phyloP scores from a whole-genome alignment of 1,140 invertebrate species.

The Pantala flavescens region DNA sequence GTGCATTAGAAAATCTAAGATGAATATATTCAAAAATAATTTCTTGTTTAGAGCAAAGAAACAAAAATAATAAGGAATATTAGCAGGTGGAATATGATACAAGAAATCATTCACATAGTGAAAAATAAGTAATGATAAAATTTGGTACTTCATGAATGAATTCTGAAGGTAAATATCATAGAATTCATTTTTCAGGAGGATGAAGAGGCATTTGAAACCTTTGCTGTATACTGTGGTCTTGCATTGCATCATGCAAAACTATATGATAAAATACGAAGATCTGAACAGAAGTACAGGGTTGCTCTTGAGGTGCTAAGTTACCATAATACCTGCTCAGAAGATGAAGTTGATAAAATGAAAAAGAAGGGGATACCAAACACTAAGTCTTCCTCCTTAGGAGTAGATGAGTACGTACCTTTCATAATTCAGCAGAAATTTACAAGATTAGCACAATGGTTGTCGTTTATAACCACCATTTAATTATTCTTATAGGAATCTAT shows the following conservation, averaged over 20 bases:
- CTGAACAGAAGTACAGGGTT: slow-evolving; percentile 74
- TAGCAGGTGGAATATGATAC: no score
- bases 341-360: slow-evolving; percentile 43
- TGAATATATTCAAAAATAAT: not conserved
- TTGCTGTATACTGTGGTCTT: slow-evolving; percentile 74
- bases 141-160: no score
- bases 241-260: slow-evolving; percentile 75
- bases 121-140: no score
- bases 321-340: slow-evolving; percentile 64
- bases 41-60: not conserved
- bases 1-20: no score
- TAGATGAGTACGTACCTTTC: not conserved
- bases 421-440: no score
- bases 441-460: no score
- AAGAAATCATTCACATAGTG: no score
- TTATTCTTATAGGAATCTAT: no score
- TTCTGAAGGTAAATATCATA: no score
- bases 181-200: slow-evolving; percentile 43
- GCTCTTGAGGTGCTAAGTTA: slow-evolving; percentile 74
- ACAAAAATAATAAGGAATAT: not conserved
- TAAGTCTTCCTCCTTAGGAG: not conserved
- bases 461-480: no score
- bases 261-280: slow-evolving; percentile 70
- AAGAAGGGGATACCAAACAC: not conserved
- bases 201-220: slow-evolving; percentile 71